These are phyloP conservation scores for Teleogryllus oceanicus DNA, from an alignment of 2,888 invertebrate genomes.

Conservation along the genomic window DNA sequence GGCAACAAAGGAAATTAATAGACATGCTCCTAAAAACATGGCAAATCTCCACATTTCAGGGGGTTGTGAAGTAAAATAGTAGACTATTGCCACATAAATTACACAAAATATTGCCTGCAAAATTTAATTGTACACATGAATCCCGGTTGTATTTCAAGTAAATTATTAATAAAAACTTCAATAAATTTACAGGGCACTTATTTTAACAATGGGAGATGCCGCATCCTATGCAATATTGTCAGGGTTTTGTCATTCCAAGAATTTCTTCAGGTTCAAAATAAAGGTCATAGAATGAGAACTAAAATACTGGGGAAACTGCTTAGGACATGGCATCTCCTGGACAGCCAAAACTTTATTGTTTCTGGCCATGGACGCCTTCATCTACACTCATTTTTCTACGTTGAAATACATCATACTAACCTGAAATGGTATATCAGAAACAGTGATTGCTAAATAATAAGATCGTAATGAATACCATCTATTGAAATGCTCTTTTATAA, in stretches of 20 bases:
- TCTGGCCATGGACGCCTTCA: too few species aligned
- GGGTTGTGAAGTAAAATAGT: conserved; percentile 92
- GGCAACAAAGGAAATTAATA: conserved; percentile 89
- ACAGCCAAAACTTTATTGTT: too few species aligned
- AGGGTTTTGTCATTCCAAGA: too few species aligned
- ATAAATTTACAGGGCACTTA: too few species aligned
- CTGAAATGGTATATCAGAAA: conserved; percentile 97
- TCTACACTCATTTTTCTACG: background rate
- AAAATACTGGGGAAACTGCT: too few species aligned
- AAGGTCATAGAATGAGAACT: too few species aligned
- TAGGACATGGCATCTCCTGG: too few species aligned
- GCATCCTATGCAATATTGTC: too few species aligned
- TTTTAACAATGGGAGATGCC: too few species aligned
- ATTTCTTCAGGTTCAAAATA: too few species aligned
- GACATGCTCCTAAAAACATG: conserved; percentile 84
- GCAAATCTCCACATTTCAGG: conserved; percentile 74
- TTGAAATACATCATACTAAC: conserved; percentile 51
- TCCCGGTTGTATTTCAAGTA: too few species aligned
- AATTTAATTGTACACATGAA: conserved; percentile 34
- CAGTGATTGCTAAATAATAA: conserved; percentile 92
- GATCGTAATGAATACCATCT: conserved; percentile 94
- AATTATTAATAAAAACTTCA: too few species aligned
- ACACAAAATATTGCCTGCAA: conserved; percentile 88
- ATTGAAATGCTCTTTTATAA: conserved; percentile 92
- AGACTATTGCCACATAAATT: conserved; percentile 87